These are phyloP conservation scores for Nephrotoma appendiculata DNA, from an alignment of 2,888 invertebrate genomes.

Conservation along the genomic window DNA sequence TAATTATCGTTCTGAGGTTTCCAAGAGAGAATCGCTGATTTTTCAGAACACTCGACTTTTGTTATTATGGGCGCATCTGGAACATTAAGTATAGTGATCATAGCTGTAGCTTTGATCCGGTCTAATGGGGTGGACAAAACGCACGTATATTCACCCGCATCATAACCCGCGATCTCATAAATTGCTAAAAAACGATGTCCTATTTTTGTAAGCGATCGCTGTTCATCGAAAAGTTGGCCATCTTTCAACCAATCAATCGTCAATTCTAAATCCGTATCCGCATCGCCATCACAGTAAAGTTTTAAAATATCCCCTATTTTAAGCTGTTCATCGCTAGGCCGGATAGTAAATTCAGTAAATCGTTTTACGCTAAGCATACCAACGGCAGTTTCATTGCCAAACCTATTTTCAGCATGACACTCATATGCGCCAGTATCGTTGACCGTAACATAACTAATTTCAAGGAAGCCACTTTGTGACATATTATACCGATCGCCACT, in stretches of 20 bases:
- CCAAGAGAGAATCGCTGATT: constrained; percentile 72
- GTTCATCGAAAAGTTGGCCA: constrained; percentile 73
- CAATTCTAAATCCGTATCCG: constrained; percentile 68
- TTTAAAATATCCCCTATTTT: constrained; percentile 80
- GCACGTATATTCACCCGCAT: constrained; percentile 92
- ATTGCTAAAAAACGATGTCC: constrained; percentile 90
- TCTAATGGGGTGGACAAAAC: constrained; percentile 83
- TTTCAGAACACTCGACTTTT: constrained; percentile 50
- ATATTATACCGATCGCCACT: constrained; percentile 83
- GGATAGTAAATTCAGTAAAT: constrained; percentile 72
- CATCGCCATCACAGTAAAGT: constrained; percentile 83
- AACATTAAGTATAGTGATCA: constrained; percentile 87
- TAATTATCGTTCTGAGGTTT: constrained; percentile 86
- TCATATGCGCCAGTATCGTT: constrained; percentile 85
- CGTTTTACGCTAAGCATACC: constrained; percentile 76
- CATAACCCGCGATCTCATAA: constrained; percentile 83
- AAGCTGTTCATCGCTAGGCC: constrained; percentile 85
- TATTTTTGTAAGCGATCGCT: constrained; percentile 64
- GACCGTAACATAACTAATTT: constrained; percentile 68
- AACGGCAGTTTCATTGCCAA: constrained; percentile 66
- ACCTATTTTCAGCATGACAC: constrained; percentile 85
- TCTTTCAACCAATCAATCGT: constrained; percentile 79
- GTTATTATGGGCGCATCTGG: constrained; percentile 72
- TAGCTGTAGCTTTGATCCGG: constrained; percentile 69
- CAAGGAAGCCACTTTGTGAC: constrained; percentile 61